A percentile compares a stretch with the other conserved stretches of the same genome.
phyloP scores from a whole-genome alignment of 2,113 vertebrate genomes.

The Genyomyrus donnyi region DNA sequence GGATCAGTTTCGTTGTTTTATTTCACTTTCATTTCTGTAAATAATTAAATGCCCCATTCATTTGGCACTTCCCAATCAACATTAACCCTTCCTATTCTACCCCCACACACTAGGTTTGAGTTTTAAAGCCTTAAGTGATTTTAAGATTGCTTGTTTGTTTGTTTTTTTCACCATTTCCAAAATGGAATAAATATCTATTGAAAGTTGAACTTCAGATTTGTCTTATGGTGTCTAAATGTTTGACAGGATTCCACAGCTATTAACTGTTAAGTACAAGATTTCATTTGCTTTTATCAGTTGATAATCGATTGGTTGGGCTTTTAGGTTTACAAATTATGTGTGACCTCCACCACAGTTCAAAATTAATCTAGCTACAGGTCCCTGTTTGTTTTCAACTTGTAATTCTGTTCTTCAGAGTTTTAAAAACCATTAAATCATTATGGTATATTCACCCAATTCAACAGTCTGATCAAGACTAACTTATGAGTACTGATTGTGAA shows the following conservation, averaged over 20 bases:
- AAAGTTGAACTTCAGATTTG: background rate
- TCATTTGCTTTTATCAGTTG: background rate
- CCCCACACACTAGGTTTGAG: background rate
- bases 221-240: background rate
- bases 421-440: background rate
- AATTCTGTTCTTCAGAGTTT: background rate
- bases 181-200: conserved; percentile 21
- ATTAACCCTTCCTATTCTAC: background rate
- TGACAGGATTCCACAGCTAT: background rate
- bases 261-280: background rate
- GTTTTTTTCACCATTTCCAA: background rate
- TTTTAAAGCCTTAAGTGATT: conserved; percentile 17
- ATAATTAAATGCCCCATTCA: background rate
- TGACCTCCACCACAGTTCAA: background rate
- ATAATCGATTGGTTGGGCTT: background rate
- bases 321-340: background rate
- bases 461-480: background rate
- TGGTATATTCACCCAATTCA: background rate
- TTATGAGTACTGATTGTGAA: background rate
- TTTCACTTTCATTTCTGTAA: conserved; percentile 17
- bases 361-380: background rate
- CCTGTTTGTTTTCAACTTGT: background rate
- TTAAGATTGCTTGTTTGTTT: background rate
- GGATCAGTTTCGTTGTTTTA: background rate
- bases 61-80: background rate